Evolutionary conservation across 2,888 invertebrate genomes (phyloP), one percentile per base, ranked within the genome.

Genomic region (Lasius fuliginosus): DNA sequence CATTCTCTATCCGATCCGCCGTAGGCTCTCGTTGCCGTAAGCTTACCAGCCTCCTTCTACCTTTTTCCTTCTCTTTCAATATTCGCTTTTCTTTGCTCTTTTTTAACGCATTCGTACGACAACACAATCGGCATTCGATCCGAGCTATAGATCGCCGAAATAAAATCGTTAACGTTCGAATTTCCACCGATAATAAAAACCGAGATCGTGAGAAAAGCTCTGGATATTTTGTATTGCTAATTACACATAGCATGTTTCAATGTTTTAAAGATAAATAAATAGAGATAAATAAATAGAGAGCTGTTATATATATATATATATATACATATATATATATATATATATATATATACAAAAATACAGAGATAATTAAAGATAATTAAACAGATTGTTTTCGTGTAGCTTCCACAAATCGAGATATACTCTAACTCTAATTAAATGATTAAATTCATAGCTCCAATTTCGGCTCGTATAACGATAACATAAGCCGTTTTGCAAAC

Each of bases 11-110:
- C 46, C 18, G 75, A 60, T 60, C 46, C 79, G 42, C 74, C 71
- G 18, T 74, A 53, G 71, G 56, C 56, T 69, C 60, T 36, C 46
- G 12, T 73, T 46, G 79, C 60, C 46, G 27, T 62, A n/a, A 60
- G 60, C 46, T 58, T 23, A 36, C 71, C n/a, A 36, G 74, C 33
- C 27, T 77, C 79, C 65, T n/a, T 82, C 56, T 79, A 77, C 40
- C 79, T 68, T 40, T 23, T 69, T 42, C 33, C 36, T 36, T n/a
- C 40, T 69, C 60, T 40, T 64, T 58, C 60, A 42, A 27, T 74
- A 53, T 62, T 46, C 74, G 33, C 30, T 46, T 23, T 82, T 83
- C 33, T 64, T 42, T 68, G 33, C 53, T 84, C 23, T 30, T 53
- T 56, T 75, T 64, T 3, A n/a, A 67, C 33, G 53, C 67, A 30